Conservation (phyloP, 2,113 vertebrate species). For the Anguilla japonica region DNA sequence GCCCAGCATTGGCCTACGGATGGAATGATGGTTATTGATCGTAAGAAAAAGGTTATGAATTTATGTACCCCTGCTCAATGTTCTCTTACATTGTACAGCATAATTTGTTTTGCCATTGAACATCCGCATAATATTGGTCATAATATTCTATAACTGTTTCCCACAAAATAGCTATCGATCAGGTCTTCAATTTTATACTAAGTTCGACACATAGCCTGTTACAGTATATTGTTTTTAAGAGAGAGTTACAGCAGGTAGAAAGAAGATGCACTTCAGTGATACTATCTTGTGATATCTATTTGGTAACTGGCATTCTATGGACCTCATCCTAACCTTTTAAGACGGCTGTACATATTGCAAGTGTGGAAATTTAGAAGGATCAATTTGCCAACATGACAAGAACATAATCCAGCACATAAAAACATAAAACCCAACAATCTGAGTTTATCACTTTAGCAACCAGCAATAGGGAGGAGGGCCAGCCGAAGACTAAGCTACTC, state of each 20-base stretch:
- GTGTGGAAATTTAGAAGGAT: slow-evolving; percentile 34
- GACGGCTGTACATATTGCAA: slow-evolving; percentile 24
- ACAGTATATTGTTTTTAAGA: background rate
- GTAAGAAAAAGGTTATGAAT: background rate
- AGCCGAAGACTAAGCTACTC: slow-evolving; percentile 53
- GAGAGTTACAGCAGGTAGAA: background rate
- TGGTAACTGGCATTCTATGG: background rate
- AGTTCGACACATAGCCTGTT: background rate
- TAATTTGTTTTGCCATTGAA: background rate
- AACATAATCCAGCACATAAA: slow-evolving; percentile 34
- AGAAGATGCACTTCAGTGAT: background rate
- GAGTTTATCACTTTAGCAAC: slow-evolving; percentile 43
- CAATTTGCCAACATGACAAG: slow-evolving; percentile 43
- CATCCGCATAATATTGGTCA: background rate
- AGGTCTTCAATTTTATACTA: background rate
- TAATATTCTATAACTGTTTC: background rate
- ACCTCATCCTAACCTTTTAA: slow-evolving; percentile 14
- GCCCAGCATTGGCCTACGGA: too few species aligned
- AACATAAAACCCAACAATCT: slow-evolving; percentile 35
- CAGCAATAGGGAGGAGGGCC: slow-evolving; percentile 42
- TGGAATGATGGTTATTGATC: background rate
- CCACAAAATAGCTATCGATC: background rate
- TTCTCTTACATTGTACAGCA: background rate
- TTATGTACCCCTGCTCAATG: background rate
- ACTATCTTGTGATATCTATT: background rate